A percentile compares a stretch with the other conserved stretches of the same genome.
phyloP scores from a whole-genome alignment of 2,797 vertebrate genomes.

The Micrastur ruficollis region DNA sequence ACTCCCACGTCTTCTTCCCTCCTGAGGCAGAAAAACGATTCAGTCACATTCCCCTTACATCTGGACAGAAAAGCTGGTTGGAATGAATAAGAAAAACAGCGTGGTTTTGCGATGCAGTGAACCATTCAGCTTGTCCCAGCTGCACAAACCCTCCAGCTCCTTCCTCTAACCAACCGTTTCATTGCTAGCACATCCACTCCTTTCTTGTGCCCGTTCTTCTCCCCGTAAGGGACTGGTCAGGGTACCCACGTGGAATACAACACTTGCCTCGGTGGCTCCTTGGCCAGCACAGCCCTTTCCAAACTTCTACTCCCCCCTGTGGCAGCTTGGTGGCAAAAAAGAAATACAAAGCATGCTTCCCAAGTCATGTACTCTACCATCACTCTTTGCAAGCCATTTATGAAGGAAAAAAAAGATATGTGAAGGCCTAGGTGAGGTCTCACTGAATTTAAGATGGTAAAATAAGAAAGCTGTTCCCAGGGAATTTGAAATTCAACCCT shows the following conservation, averaged over 20 bases:
- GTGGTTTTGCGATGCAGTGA: not conserved
- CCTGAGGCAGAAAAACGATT: slow-evolving; percentile 15
- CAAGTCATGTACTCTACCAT: not conserved
- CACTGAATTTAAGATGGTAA: not conserved
- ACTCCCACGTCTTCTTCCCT: slow-evolving; percentile 20
- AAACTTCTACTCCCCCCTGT: slow-evolving; percentile 69
- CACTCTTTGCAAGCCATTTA: not conserved
- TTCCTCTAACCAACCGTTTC: not conserved
- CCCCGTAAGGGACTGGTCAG: not conserved
- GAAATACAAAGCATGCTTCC: not conserved
- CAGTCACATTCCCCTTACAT: not conserved
- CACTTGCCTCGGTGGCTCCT: not conserved
- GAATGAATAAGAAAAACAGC: not conserved
- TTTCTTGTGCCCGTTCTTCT: not conserved
- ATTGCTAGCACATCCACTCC: not conserved
- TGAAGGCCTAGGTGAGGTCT: not conserved
- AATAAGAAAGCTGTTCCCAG: not conserved
- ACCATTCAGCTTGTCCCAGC: not conserved
- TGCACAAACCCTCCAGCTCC: not conserved
- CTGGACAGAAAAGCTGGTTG: slow-evolving; percentile 10
- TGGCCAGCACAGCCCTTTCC: slow-evolving; percentile 12
- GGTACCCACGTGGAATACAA: not conserved
- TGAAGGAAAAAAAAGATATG: not conserved
- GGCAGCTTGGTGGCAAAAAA: slow-evolving; percentile 47
- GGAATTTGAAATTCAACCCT: not conserved